A percentile compares a stretch with the other conserved stretches of the same genome.
These are phyloP conservation scores for Noctuana brunneofusca DNA, from an alignment of 2,888 invertebrate genomes.

Conservation along the genomic window DNA sequence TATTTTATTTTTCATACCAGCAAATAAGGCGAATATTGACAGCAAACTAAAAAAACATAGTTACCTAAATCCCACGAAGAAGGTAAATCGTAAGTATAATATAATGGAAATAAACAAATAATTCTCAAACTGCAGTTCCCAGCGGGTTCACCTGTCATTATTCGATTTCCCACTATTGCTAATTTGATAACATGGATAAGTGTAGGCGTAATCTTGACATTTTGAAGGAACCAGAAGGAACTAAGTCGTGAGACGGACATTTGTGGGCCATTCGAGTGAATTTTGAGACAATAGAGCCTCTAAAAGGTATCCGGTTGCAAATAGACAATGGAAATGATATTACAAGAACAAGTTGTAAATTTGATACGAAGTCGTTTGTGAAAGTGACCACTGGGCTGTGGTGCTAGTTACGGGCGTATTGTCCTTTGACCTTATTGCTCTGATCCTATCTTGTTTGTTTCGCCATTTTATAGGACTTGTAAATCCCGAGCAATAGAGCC, in stretches of 20 bases:
- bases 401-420: constrained; percentile 11
- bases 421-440: constrained; percentile 30
- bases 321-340: constrained; percentile 29
- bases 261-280: constrained; percentile 25
- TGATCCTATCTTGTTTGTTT: constrained; percentile 30
- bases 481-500: not conserved
- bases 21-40: too few species aligned
- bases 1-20: too few species aligned
- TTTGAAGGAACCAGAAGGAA: constrained; percentile 17
- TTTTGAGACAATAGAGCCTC: constrained; percentile 25
- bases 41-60: too few species aligned
- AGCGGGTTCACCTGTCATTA: constrained; percentile 9
- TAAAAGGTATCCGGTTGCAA: constrained; percentile 27
- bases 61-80: too few species aligned
- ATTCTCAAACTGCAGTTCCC: not conserved
- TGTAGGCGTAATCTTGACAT: constrained; percentile 30
- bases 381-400: constrained; percentile 26
- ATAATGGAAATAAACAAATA: constrained; percentile 1
- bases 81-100: not conserved
- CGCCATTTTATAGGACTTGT: constrained; percentile 11
- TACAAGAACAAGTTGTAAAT: constrained; percentile 30
- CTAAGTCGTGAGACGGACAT: constrained; percentile 22
- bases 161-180: constrained; percentile 17
- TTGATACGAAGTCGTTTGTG: constrained; percentile 33
- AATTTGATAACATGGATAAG: constrained; percentile 17